Evolutionary conservation across 1,140 invertebrate species (phyloP).

Genomic region (Sitophilus oryzae): DNA sequence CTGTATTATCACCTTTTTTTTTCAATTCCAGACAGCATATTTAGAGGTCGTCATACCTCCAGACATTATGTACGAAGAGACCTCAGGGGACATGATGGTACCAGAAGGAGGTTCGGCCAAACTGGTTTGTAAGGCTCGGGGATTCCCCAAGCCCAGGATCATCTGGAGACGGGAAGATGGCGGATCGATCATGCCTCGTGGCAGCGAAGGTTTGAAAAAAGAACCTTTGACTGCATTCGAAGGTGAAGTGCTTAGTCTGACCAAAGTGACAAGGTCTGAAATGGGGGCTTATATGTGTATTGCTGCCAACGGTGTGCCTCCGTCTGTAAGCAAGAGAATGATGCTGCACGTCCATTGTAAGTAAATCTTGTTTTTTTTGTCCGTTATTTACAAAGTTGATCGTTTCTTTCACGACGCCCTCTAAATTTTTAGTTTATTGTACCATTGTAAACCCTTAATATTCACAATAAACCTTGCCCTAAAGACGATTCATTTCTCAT

Average conservation of each 20-base stretch:
- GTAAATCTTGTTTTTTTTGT: too few species aligned
- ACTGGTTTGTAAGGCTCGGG: constrained; percentile 77
- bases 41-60: constrained; percentile 86
- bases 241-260: constrained; percentile 70
- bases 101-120: constrained; percentile 84
- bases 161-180: constrained; percentile 84
- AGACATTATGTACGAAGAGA: constrained; percentile 82
- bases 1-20: too few species aligned
- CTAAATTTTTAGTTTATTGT: too few species aligned
- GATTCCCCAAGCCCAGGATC: constrained; percentile 78
- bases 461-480: too few species aligned
- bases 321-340: constrained; percentile 63
- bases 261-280: constrained; percentile 76
- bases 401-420: too few species aligned
- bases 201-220: constrained; percentile 59
- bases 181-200: constrained; percentile 69
- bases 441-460: too few species aligned
- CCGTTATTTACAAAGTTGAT: too few species aligned
- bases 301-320: constrained; percentile 60
- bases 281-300: constrained; percentile 71
- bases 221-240: constrained; percentile 67
- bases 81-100: constrained; percentile 84
- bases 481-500: too few species aligned
- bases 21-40: constrained; percentile 61
- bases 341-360: constrained; percentile 72